phyloP scores from a whole-genome alignment of 2,888 invertebrate species.

The Andrena fulva region DNA sequence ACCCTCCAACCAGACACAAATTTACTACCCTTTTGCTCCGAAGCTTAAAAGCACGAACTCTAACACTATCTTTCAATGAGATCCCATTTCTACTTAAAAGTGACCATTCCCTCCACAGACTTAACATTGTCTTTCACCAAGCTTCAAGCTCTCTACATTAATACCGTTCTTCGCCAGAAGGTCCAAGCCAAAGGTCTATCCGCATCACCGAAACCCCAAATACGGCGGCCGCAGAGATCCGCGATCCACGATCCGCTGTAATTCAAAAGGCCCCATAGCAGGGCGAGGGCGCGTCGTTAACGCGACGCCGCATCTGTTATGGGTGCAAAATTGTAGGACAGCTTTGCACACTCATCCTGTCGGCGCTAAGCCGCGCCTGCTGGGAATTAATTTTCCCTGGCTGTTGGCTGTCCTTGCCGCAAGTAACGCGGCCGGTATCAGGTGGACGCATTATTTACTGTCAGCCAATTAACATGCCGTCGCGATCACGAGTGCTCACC shows the following conservation, averaged over 20 bases:
- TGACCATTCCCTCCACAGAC: too few relatives aligned
- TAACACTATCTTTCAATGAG: too few relatives aligned
- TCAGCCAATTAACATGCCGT: slow-evolving; percentile 72
- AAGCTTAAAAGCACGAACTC: too few relatives aligned
- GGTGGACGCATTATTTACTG: slow-evolving; percentile 72
- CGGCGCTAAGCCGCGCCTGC: slow-evolving; percentile 50
- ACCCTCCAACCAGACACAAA: too few relatives aligned
- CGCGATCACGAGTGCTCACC: slow-evolving; percentile 55
- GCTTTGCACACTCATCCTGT: slow-evolving; percentile 33
- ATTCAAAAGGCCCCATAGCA: slow-evolving; percentile 15
- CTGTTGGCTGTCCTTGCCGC: slow-evolving; percentile 59
- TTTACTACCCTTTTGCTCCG: too few relatives aligned
- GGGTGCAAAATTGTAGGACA: slow-evolving; percentile 42
- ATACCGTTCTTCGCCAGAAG: background rate
- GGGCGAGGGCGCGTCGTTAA: slow-evolving; percentile 22
- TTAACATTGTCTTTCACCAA: too few relatives aligned
- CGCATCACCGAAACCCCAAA: background rate
- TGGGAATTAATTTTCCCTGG: slow-evolving; percentile 66
- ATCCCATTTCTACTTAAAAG: too few relatives aligned
- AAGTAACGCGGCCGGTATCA: slow-evolving; percentile 59
- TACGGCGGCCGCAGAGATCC: background rate
- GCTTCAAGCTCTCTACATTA: too few relatives aligned
- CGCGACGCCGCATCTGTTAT: slow-evolving; percentile 34
- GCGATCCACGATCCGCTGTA: background rate
- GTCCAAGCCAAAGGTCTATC: background rate